These are phyloP conservation scores for Sesia bembeciformis DNA, from an alignment of 2,888 invertebrate species.

Conservation along the genomic window DNA sequence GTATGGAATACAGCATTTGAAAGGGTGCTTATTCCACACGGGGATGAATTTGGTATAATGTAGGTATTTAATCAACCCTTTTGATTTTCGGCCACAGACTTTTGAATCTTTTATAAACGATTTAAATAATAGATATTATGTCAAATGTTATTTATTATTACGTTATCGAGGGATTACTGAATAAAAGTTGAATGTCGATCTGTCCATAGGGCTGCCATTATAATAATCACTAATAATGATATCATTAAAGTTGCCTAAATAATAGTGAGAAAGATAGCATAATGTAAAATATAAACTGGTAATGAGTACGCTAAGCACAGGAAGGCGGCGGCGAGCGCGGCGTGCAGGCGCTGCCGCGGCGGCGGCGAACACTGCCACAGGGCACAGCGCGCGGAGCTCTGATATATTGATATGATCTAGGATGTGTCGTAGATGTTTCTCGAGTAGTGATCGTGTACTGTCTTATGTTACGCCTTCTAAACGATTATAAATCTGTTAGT, in stretches of 20 bases:
- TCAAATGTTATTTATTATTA: too few species aligned
- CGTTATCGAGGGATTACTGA: too few species aligned
- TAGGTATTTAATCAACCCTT: too few species aligned
- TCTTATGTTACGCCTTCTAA: constrained; percentile 69
- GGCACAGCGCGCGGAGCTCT: constrained; percentile 26
- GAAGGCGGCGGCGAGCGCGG: not conserved
- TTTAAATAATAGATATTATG: too few species aligned
- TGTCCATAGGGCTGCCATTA: constrained; percentile 40
- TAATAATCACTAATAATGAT: constrained; percentile 52
- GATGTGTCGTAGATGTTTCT: constrained; percentile 72
- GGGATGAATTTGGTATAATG: too few species aligned
- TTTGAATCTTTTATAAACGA: too few species aligned
- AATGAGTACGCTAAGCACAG: constrained; percentile 14
- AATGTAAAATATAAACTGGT: constrained; percentile 54
- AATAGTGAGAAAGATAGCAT: constrained; percentile 69
- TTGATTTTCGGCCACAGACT: too few species aligned
- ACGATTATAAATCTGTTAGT: constrained; percentile 21
- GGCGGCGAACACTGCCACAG: constrained; percentile 1
- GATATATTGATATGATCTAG: constrained; percentile 74
- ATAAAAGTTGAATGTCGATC: constrained; percentile 15
- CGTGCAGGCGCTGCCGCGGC: constrained; percentile 19
- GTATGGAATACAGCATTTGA: too few species aligned
- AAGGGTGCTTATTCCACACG: too few species aligned
- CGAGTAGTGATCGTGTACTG: constrained; percentile 71
- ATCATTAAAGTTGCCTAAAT: constrained; percentile 60